Evolutionary conservation across 2,888 invertebrate genomes (phyloP), one percentile per base, ranked within the genome.

Genomic region (Cordilura impudica): DNA sequence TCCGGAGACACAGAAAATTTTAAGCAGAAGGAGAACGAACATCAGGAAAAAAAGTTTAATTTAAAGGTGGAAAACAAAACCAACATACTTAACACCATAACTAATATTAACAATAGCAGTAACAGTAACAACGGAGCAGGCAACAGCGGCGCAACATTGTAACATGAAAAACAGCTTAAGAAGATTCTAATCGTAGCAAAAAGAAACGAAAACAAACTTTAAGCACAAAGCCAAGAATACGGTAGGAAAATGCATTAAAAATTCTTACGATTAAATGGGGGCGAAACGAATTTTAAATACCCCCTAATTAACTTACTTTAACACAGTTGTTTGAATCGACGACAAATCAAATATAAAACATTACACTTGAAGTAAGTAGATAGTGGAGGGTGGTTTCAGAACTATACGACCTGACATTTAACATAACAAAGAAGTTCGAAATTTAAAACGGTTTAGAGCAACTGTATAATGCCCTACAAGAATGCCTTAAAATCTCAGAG

Each of bases 11-110:
- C 45, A 35, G 29, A 47, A 54, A 19, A 54, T 19, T n/a, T 7
- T 66, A 77, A 54, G 43, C 23, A 49, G 7, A 26, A 54, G 60
- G 39, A 61, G 53, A 29, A 53, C 14, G 51, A 61, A 16, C 49
- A 35, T 47, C 12, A 26, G 49, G 47, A 51, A 49, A 69, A 74
- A 70, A 47, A 18, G 69, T 47, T 74, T 70, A 70, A 70, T 66
- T 74, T 70, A 54, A 78, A 74, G 14, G 47, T 54, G 47, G 58
- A 16, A 76, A 71, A 70, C 58, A 75, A 76, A 66, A 69, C 56
- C 56, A 71, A 71, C 66, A 76, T 49, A 78, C 72, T 71, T 74
- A 78, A 75, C 72, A 67, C 31, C 29, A 74, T 66, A 43, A 60
- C 51, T 53, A 70, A 63, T 63, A 63, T 49, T 51, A 63, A 63